Evolutionary conservation across 2,888 invertebrate species (phyloP).

Genomic region (Caenorhabditis drosophilae): DNA sequence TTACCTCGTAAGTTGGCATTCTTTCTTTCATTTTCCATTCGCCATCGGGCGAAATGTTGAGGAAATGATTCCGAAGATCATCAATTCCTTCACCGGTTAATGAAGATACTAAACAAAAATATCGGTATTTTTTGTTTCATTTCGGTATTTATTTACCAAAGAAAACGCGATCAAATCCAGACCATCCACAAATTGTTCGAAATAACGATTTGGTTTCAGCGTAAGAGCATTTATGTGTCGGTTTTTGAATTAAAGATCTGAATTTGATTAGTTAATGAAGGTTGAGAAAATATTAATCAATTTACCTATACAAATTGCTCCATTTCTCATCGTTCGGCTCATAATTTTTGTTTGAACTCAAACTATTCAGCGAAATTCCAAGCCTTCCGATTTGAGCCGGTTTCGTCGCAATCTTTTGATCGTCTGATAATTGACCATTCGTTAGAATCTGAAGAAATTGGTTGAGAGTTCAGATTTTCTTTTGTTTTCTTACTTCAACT

Average conservation of each 20-base stretch:
- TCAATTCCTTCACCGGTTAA: conserved; percentile 63
- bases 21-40: conserved; percentile 44
- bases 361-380: conserved; percentile 27
- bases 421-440: conserved; percentile 26
- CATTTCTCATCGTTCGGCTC: conserved; percentile 55
- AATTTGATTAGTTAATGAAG: conserved; percentile 2
- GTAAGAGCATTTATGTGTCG: conserved; percentile 57
- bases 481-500: conserved; percentile 73
- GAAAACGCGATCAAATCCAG: conserved; percentile 85
- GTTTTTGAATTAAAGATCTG: conserved; percentile 55
- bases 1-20: conserved; percentile 26
- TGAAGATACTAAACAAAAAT: conserved; percentile 39
- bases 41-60: conserved; percentile 39
- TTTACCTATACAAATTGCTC: conserved; percentile 52
- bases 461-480: no score
- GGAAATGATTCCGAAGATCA: conserved; percentile 53
- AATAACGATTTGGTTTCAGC: conserved; percentile 59
- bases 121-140: conserved; percentile 1
- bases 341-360: background rate
- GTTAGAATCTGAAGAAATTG: conserved; percentile 37
- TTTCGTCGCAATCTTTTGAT: conserved; percentile 29
- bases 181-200: conserved; percentile 74
- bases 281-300: background rate
- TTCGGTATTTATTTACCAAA: conserved; percentile 72
- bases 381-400: conserved; percentile 44